A percentile compares a stretch with the other conserved stretches of the same genome.
These are phyloP conservation scores for Lepisosteus osseus DNA, from an alignment of 2,113 vertebrate species.

Conservation along the genomic window DNA sequence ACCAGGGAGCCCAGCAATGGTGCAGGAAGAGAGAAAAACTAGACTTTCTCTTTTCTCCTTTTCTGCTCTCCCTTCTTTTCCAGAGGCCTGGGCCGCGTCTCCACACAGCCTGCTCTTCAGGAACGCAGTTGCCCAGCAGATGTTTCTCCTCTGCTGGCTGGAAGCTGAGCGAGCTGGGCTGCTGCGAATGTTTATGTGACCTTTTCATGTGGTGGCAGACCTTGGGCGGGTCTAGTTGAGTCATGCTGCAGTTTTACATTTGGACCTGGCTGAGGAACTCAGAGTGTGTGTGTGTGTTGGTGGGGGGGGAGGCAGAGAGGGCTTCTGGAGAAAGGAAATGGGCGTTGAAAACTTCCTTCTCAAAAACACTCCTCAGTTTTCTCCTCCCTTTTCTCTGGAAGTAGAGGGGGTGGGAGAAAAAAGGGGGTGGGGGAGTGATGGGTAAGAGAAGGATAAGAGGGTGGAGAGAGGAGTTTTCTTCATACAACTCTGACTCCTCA, in stretches of 20 bases:
- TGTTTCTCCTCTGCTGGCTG: no score
- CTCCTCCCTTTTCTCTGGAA: conserved; percentile 41
- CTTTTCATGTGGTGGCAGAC: conserved; percentile 23
- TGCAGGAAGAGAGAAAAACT: no score
- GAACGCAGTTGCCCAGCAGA: no score
- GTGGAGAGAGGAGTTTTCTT: conserved; percentile 22
- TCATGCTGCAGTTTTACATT: conserved; percentile 42
- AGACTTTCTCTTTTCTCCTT: no score
- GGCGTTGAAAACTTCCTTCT: conserved; percentile 40
- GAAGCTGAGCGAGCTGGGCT: no score
- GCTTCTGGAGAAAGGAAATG: conserved; percentile 62
- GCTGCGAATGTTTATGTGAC: conserved; percentile 34
- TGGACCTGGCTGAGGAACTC: conserved; percentile 24
- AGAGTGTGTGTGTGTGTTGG: neutral
- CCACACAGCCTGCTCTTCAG: no score
- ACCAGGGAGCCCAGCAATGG: no score
- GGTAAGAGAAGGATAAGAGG: conserved; percentile 39
- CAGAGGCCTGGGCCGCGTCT: no score
- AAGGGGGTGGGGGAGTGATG: conserved; percentile 34
- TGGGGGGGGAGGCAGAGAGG: conserved; percentile 35
- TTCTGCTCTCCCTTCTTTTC: no score
- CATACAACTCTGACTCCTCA: no score
- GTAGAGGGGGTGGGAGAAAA: conserved; percentile 40
- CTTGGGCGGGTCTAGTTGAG: conserved; percentile 51
- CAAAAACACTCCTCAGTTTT: conserved; percentile 26